Evolutionary conservation across 2,113 vertebrate genomes (phyloP).

Genomic region (Poeciliopsis turrubarensis): DNA sequence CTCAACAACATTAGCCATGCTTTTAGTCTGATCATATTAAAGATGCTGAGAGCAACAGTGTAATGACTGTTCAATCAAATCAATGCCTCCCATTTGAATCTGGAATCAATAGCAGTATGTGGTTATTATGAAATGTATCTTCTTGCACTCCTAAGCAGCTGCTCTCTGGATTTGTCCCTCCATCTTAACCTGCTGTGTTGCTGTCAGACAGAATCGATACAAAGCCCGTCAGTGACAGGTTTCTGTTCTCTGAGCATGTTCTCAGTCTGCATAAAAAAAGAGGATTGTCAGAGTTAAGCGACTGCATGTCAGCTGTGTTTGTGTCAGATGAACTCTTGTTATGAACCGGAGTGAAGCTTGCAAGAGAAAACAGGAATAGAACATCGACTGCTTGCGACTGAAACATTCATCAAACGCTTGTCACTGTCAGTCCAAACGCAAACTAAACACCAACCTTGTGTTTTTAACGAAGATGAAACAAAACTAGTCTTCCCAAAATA

Average conservation of each 20-base stretch:
- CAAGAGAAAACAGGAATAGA: neutral
- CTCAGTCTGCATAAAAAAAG: slow-evolving; percentile 52
- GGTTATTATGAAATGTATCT: slow-evolving; percentile 65
- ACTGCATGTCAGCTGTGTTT: neutral
- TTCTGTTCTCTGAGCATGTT: slow-evolving; percentile 51
- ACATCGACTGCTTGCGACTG: neutral
- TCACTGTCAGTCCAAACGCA: neutral
- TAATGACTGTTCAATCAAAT: slow-evolving; percentile 72
- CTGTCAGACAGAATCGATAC: slow-evolving; percentile 69
- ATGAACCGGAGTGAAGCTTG: neutral
- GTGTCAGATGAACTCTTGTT: neutral
- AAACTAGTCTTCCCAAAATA: neutral
- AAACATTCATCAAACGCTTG: neutral
- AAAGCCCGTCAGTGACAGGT: slow-evolving; percentile 61
- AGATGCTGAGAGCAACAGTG: slow-evolving; percentile 39
- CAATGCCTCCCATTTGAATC: slow-evolving; percentile 61
- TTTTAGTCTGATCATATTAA: slow-evolving; percentile 78
- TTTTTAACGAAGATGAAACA: neutral
- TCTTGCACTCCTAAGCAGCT: slow-evolving; percentile 47
- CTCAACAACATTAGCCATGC: slow-evolving; percentile 65
- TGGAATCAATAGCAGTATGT: slow-evolving; percentile 65
- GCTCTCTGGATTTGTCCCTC: slow-evolving; percentile 41
- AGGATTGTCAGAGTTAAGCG: slow-evolving; percentile 27
- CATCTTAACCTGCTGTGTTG: slow-evolving; percentile 52
- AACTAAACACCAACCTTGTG: neutral